Base-by-base conservation (phyloP, 1,140 invertebrate species). In the Hypsibius dujardini region DNA sequence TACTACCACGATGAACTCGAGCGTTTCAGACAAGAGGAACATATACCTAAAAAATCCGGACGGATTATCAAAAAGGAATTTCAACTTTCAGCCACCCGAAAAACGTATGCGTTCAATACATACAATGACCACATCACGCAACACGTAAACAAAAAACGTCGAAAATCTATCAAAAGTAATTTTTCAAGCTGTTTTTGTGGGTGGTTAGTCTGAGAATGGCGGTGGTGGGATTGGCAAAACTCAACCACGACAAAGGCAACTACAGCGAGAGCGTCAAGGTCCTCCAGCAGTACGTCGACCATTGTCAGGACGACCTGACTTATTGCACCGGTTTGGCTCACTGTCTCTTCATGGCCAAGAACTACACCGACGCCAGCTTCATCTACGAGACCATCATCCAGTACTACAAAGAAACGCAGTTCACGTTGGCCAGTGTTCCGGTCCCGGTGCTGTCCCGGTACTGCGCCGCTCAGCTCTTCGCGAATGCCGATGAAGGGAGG, bases 261-360 rank as follows among this genome's bases (percentile, higher is more conserved):
- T 56, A 56, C 50, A 56, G n/a, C 7, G 50, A 56, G n/a, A n/a
- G 7, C 50, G 50, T 56, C 7, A 56, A n/a, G 50, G 7, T 7
- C 50, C 50, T 56, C 50, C 50, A 56, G n/a, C 7, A 56, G 50
- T 56, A 56, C 50, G n/a, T 56, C 50, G 50, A 56, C 7, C 7
- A 56, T n/a, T 56, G 50, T 56, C 50, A 56, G n/a, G 50, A 56
- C 50, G 50, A 56, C 50, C 7, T 56, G 7, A n/a, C n/a, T n/a
- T 56, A 56, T n/a, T 56, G 50, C n/a, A 56, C 50, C 7, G 50
- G 7, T 56, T n/a, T 56, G 7, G 50, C 50, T 7, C 50, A 56
- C n/a, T 56, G 50, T 56, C 50, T 56, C 7, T 56, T 56, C 50
- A 56, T 56, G 50, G 50, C 50, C 50, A 56, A 56, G 50, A 56